Evolutionary conservation across 2,888 invertebrate species (phyloP).

Genomic region (Cosmia trapezina): DNA sequence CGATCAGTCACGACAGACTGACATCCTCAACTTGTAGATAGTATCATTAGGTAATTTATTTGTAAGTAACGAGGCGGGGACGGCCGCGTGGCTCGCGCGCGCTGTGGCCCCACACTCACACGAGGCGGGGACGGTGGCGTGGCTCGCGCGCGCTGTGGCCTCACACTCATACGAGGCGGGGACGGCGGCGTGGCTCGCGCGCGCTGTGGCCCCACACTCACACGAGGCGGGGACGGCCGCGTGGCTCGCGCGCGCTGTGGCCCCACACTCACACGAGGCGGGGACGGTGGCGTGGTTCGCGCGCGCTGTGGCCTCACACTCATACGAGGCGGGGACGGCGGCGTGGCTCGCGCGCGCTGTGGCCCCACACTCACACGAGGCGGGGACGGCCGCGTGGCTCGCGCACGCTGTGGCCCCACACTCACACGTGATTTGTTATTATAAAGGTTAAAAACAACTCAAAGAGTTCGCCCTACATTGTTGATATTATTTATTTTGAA

Average conservation of each 20-base stretch:
- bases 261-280: slow-evolving; percentile 24
- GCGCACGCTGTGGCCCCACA: slow-evolving; percentile 26
- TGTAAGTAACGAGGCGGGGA: slow-evolving; percentile 68
- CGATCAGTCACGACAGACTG: slow-evolving; percentile 76
- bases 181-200: not conserved
- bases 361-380: slow-evolving; percentile 29
- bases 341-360: not conserved
- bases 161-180: slow-evolving; percentile 23
- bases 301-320: slow-evolving; percentile 27
- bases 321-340: slow-evolving; percentile 14
- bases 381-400: not conserved
- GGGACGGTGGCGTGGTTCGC: not conserved
- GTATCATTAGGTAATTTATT: slow-evolving; percentile 76
- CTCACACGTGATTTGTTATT: slow-evolving; percentile 84
- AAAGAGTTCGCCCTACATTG: slow-evolving; percentile 89
- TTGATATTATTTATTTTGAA: slow-evolving; percentile 89
- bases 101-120: slow-evolving; percentile 57
- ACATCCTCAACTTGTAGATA: slow-evolving; percentile 79
- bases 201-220: slow-evolving; percentile 25
- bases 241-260: slow-evolving; percentile 1
- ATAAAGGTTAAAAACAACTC: slow-evolving; percentile 85
- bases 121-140: slow-evolving; percentile 47
- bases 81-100: not conserved
- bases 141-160: slow-evolving; percentile 8
- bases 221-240: slow-evolving; percentile 17